phyloP scores from a whole-genome alignment of 1,140 invertebrate species.

The Anoplolepis gracilipes region DNA sequence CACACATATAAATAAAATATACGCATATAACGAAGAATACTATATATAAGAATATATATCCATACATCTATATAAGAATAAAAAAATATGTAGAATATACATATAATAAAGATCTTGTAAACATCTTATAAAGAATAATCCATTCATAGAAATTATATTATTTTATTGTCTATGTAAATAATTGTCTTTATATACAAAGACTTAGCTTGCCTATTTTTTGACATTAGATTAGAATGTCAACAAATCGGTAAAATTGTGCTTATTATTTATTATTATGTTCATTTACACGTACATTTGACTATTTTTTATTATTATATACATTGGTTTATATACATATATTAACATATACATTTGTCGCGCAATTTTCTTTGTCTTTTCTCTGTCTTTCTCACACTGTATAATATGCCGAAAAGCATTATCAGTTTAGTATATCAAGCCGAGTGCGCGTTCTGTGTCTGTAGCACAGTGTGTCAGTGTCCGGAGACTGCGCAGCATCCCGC shows the following conservation, averaged over 20 bases:
- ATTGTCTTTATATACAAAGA: background rate
- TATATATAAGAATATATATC: too few relatives aligned
- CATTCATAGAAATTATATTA: too few relatives aligned
- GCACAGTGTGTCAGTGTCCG: conserved; percentile 23
- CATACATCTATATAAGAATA: too few relatives aligned
- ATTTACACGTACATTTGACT: too few relatives aligned
- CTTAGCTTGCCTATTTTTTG: background rate
- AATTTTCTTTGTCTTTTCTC: background rate
- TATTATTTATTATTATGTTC: background rate
- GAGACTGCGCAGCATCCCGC: conserved; percentile 70
- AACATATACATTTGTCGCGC: background rate
- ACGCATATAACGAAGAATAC: too few relatives aligned
- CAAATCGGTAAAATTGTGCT: background rate
- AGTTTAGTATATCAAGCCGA: background rate
- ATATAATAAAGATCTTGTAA: too few relatives aligned
- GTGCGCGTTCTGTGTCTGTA: conserved; percentile 6
- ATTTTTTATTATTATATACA: too few relatives aligned
- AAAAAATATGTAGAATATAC: too few relatives aligned
- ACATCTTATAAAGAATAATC: too few relatives aligned
- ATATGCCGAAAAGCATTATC: background rate
- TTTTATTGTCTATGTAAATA: background rate
- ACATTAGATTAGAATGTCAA: background rate
- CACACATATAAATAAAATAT: too few relatives aligned
- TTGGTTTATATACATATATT: background rate
- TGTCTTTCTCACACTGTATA: too few relatives aligned